A percentile compares a stretch with the other conserved stretches of the same genome.
Conservation (phyloP, 2,888 invertebrate species). For the Apodemia hepburni region DNA sequence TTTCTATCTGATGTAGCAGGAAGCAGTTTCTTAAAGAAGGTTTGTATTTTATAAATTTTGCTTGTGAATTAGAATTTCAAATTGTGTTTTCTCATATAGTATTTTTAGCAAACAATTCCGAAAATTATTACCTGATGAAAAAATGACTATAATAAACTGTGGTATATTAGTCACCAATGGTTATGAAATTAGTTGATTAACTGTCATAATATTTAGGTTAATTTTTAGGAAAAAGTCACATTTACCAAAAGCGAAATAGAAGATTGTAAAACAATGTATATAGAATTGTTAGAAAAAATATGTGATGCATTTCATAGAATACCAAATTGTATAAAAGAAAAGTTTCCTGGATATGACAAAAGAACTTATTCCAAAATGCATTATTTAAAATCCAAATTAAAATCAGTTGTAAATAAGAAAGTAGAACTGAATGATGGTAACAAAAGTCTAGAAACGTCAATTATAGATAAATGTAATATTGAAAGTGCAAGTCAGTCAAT, state of each 20-base stretch:
- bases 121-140: too few species aligned
- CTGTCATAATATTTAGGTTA: not conserved
- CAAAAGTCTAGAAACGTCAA: not conserved
- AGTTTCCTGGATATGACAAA: conserved; percentile 81
- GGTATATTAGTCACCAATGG: too few species aligned
- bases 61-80: too few species aligned
- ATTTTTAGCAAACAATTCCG: too few species aligned
- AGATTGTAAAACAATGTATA: conserved; percentile 73
- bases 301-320: conserved; percentile 82
- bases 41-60: not conserved
- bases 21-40: not conserved
- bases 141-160: too few species aligned
- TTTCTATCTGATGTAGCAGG: conserved; percentile 31
- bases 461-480: conserved; percentile 7
- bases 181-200: too few species aligned
- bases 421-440: conserved; percentile 32
- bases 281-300: conserved; percentile 82
- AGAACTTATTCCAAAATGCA: conserved; percentile 78
- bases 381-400: conserved; percentile 79
- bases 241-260: conserved; percentile 40
- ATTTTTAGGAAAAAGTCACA: conserved; percentile 22
- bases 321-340: conserved; percentile 79
- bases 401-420: conserved; percentile 55
- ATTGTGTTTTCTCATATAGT: too few species aligned
- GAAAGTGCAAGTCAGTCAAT: conserved; percentile 39